These are phyloP conservation scores for Ibycter americanus DNA, from an alignment of 2,797 vertebrate genomes.

Conservation along the genomic window DNA sequence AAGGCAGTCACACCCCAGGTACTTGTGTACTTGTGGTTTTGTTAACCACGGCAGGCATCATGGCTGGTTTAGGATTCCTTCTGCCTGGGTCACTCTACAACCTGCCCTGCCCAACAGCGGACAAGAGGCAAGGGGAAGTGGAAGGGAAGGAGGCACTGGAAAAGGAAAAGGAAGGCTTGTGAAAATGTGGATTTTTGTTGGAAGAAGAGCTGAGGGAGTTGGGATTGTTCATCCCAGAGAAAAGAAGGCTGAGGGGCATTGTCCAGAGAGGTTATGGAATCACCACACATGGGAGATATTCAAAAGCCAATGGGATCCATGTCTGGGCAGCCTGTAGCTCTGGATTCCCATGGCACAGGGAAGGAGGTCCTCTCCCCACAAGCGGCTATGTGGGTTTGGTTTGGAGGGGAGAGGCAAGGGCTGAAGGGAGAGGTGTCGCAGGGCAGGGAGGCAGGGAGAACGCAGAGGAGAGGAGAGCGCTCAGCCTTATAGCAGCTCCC, in stretches of 20 bases:
- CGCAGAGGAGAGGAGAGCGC: too few species aligned
- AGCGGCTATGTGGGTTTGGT: too few species aligned
- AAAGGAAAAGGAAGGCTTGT: neutral
- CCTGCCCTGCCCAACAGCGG: neutral
- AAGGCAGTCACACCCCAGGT: neutral
- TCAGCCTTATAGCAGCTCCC: too few species aligned
- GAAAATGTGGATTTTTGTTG: neutral
- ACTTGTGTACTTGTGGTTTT: neutral
- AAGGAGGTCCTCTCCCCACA: neutral
- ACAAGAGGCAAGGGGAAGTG: neutral
- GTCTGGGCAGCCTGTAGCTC: neutral
- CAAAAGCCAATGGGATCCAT: fast-evolving
- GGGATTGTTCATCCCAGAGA: too few species aligned
- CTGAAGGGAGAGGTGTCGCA: neutral
- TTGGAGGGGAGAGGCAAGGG: neutral
- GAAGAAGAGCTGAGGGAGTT: neutral
- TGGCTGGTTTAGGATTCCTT: neutral
- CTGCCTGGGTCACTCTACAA: neutral
- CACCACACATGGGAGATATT: neutral
- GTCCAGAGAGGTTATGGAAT: too few species aligned
- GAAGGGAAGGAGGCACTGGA: too few species aligned
- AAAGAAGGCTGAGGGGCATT: neutral
- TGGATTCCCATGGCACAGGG: neutral
- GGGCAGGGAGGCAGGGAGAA: neutral
- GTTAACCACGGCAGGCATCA: fast-evolving